These are phyloP conservation scores for Eulemur albifrons DNA, from an alignment of 2,797 vertebrate species.

Conservation along the genomic window DNA sequence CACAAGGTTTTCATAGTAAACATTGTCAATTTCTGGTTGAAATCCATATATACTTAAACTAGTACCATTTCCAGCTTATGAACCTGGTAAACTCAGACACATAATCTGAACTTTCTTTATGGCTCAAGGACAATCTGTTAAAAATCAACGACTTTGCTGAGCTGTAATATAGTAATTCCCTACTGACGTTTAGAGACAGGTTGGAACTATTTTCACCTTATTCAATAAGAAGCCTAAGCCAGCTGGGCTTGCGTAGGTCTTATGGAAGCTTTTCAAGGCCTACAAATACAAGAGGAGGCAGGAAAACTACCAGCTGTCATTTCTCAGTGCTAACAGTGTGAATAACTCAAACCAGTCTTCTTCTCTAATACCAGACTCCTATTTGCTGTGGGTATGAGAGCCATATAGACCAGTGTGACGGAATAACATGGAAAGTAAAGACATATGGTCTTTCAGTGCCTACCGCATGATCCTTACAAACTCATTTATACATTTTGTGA, in stretches of 20 bases:
- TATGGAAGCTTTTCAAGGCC: neutral
- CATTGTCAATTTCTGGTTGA: neutral
- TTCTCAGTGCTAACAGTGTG: neutral
- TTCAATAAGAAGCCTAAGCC: neutral
- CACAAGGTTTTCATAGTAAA: neutral
- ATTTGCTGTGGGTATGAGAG: neutral
- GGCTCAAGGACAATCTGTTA: neutral
- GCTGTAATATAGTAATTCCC: neutral
- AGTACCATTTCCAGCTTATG: neutral
- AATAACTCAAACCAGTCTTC: neutral
- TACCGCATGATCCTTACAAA: neutral
- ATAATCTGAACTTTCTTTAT: neutral
- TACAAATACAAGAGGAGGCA: neutral
- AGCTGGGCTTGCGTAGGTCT: neutral
- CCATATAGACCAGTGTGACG: neutral
- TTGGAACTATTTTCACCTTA: neutral
- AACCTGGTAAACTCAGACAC: neutral
- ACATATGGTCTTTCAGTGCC: neutral
- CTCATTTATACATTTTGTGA: neutral
- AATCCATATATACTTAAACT: neutral
- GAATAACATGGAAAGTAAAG: neutral
- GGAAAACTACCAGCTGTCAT: neutral
- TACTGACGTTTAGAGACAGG: neutral
- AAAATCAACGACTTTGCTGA: neutral
- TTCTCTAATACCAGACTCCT: neutral